Percentiles rank a stretch among this genome's conserved stretches.
Conservation (phyloP, 2,888 invertebrate genomes). For the Iphiclides podalirius region DNA sequence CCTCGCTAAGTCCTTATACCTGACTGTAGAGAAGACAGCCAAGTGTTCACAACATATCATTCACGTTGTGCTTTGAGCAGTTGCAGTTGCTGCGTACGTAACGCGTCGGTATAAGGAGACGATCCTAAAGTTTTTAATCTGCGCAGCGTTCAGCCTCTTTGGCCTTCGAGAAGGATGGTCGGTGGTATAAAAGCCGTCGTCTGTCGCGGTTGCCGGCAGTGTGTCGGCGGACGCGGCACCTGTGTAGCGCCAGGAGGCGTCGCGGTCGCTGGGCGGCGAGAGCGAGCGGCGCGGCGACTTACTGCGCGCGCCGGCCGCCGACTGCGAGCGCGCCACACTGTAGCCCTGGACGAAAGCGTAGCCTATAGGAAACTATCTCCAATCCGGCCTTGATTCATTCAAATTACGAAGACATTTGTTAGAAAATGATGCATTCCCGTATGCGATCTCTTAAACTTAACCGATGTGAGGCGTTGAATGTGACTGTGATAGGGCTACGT, state of each 20-base stretch:
- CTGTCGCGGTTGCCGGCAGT: constrained; percentile 4
- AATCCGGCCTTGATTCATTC: too few species aligned
- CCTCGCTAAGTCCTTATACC: background rate
- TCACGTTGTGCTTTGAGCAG: background rate
- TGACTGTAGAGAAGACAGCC: background rate
- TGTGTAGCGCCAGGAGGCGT: constrained; percentile 82
- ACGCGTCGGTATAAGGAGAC: background rate
- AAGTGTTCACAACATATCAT: too few species aligned
- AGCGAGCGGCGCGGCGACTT: constrained; percentile 92
- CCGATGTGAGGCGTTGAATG: too few species aligned
- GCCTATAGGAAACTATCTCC: too few species aligned
- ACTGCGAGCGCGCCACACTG: constrained; percentile 88
- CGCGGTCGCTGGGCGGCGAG: constrained; percentile 86
- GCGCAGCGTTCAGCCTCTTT: background rate
- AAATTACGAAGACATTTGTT: too few species aligned
- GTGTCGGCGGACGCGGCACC: constrained; percentile 65
- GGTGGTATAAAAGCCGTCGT: constrained; percentile 22
- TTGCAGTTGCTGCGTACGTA: constrained; percentile 1
- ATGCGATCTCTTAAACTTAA: too few species aligned
- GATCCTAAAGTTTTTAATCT: background rate
- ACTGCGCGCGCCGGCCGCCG: constrained; percentile 89
- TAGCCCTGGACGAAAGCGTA: constrained; percentile 39
- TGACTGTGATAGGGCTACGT: too few species aligned
- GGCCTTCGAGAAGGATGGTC: background rate
- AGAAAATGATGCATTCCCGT: too few species aligned